Evolutionary conservation across 2,888 invertebrate species (phyloP).

Genomic region (Teinopalpus imperialis): DNA sequence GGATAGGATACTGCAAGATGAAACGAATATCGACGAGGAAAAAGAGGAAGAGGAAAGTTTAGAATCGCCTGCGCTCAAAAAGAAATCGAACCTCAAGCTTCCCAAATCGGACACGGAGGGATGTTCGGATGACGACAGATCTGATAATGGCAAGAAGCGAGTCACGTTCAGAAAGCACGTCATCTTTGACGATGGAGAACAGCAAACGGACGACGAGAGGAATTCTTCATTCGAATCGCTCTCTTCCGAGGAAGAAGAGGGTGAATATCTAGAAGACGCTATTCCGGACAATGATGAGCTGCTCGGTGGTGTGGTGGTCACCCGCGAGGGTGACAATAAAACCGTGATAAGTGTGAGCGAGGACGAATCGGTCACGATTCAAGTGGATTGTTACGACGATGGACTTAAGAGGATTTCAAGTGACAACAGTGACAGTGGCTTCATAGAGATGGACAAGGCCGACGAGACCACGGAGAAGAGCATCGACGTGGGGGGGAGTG

Average conservation of each 20-base stretch:
- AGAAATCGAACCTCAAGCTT: constrained; percentile 69
- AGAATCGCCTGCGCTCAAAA: constrained; percentile 52
- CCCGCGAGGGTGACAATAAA: constrained; percentile 50
- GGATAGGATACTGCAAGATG: constrained; percentile 49
- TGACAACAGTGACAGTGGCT: constrained; percentile 78
- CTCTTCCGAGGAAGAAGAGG: constrained; percentile 57
- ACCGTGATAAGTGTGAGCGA: constrained; percentile 56
- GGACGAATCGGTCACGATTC: constrained; percentile 49
- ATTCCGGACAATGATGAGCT: constrained; percentile 56
- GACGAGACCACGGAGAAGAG: constrained; percentile 52
- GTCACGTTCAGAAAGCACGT: constrained; percentile 76
- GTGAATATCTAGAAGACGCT: constrained; percentile 59
- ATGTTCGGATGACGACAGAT: constrained; percentile 71
- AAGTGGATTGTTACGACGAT: constrained; percentile 50
- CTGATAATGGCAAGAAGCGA: constrained; percentile 67
- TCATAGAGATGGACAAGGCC: constrained; percentile 64
- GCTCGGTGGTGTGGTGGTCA: constrained; percentile 47
- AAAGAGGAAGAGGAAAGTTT: constrained; percentile 34
- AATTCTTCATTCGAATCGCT: constrained; percentile 71
- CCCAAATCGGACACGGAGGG: constrained; percentile 68
- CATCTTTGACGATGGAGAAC: constrained; percentile 76
- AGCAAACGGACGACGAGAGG: constrained; percentile 70
- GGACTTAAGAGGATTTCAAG: constrained; percentile 60
- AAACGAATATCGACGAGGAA: constrained; percentile 25
- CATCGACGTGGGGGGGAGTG: constrained; percentile 40